A percentile compares a stretch with the other conserved stretches of the same genome.
phyloP scores from a whole-genome alignment of 2,113 vertebrate species.

The Alligator sinensis region DNA sequence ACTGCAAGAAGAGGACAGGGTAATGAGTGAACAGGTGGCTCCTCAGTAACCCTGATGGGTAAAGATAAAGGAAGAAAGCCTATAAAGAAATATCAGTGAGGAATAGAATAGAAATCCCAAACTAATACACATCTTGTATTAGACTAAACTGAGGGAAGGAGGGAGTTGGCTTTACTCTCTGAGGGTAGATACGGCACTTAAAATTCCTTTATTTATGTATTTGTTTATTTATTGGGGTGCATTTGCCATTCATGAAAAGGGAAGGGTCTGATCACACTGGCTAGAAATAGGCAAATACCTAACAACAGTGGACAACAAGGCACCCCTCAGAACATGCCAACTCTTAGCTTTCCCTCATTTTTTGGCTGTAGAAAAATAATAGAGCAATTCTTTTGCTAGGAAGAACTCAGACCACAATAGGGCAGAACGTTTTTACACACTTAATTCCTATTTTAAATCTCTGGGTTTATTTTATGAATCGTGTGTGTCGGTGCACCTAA shows the following conservation, averaged over 20 bases:
- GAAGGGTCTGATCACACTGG: neutral
- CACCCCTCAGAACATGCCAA: no score
- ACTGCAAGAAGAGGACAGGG: neutral
- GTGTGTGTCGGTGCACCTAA: no score
- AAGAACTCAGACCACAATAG: no score
- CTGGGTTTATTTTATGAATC: no score
- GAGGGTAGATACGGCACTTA: neutral
- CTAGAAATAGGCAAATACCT: neutral
- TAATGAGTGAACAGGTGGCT: neutral
- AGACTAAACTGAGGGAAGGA: neutral
- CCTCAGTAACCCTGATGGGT: neutral
- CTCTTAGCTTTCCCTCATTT: no score
- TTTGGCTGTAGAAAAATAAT: no score
- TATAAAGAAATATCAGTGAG: neutral
- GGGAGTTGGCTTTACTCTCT: neutral
- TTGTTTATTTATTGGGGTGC: neutral
- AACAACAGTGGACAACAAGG: no score
- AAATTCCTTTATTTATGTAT: neutral
- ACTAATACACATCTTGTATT: neutral
- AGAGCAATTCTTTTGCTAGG: no score
- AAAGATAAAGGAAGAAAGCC: neutral
- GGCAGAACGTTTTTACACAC: no score
- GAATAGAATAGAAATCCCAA: neutral
- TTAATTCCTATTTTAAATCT: no score
- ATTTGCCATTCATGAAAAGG: neutral